Conservation (phyloP, 2,113 vertebrate genomes). For the Fregata magnificens region DNA sequence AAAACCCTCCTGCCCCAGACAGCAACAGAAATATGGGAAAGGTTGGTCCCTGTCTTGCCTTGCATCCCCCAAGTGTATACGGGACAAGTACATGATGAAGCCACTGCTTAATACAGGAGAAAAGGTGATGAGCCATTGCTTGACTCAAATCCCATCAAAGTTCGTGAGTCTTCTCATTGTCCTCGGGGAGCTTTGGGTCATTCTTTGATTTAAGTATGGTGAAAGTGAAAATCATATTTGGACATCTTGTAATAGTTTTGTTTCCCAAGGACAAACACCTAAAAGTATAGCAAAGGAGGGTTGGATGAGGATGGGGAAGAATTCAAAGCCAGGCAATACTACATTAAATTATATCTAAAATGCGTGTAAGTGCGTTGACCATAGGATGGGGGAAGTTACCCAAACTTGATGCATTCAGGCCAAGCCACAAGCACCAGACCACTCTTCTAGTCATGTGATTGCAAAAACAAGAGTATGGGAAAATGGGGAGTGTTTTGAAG, state of each 20-base stretch:
- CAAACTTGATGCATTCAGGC: background rate
- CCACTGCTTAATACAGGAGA: background rate
- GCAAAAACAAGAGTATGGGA: background rate
- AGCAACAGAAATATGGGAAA: conserved; percentile 20
- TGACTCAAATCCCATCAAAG: background rate
- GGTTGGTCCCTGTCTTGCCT: background rate
- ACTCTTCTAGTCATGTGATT: background rate
- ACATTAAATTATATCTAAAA: background rate
- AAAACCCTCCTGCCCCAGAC: background rate
- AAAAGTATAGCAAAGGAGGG: background rate
- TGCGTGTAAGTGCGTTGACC: background rate
- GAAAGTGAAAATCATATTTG: background rate
- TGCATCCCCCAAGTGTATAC: accelerated
- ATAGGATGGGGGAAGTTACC: background rate
- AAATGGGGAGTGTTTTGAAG: background rate
- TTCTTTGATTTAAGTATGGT: background rate
- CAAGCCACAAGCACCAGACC: background rate
- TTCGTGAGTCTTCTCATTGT: background rate
- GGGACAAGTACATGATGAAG: background rate
- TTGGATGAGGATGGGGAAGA: background rate
- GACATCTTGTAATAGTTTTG: background rate
- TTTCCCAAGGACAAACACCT: background rate
- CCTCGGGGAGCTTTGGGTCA: background rate
- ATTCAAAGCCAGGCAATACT: background rate
- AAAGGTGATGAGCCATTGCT: background rate